These are phyloP conservation scores for Leptocoma aspasia DNA, from an alignment of 2,113 vertebrate genomes.

Conservation along the genomic window DNA sequence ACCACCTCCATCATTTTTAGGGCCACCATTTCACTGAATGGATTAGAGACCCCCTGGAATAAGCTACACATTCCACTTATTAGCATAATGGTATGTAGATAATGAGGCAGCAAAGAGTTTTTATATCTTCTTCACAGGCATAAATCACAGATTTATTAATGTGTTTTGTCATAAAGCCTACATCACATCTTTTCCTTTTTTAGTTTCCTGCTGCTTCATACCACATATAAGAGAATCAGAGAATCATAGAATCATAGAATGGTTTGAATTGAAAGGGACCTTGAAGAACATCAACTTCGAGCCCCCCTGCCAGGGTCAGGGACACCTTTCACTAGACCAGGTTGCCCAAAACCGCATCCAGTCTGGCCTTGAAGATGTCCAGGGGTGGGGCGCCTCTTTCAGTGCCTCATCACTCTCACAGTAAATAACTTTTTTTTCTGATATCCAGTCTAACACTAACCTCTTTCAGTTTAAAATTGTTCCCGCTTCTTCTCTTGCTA, in stretches of 20 bases:
- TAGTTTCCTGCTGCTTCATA: background rate
- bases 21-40: background rate
- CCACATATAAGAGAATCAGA: background rate
- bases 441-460: background rate
- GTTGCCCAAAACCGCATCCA: background rate
- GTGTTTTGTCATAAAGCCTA: background rate
- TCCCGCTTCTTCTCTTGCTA: background rate
- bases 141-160: background rate
- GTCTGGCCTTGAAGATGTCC: background rate
- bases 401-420: background rate
- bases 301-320: rapidly evolving
- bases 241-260: rapidly evolving
- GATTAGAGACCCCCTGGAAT: background rate
- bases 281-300: background rate
- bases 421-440: background rate
- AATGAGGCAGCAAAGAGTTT: background rate
- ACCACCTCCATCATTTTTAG: background rate
- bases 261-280: background rate
- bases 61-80: background rate
- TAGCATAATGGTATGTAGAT: background rate
- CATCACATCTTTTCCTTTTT: background rate
- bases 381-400: rapidly evolving
- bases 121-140: background rate
- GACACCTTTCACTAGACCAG: background rate
- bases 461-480: background rate